Conservation (phyloP, 2,888 invertebrate species). For the Cotesia congregata region DNA sequence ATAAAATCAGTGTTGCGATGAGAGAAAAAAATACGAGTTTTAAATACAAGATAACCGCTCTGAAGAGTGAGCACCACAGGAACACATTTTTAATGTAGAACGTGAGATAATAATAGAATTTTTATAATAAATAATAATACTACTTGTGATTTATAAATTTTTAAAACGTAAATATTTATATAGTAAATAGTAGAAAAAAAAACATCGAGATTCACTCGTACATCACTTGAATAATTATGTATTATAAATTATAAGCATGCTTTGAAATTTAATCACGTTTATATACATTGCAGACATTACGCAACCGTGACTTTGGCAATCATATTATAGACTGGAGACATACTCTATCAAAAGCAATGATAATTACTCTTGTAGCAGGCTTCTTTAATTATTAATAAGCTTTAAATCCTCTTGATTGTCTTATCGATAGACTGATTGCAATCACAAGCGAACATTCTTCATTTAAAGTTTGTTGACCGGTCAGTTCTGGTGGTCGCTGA, state of each 20-base stretch:
- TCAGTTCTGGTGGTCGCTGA: slow-evolving; percentile 16
- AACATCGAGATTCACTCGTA: slow-evolving; percentile 11
- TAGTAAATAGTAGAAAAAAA: neutral
- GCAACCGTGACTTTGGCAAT: slow-evolving; percentile 22
- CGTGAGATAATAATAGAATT: slow-evolving; percentile 2
- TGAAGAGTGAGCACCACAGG: neutral
- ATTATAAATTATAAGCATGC: slow-evolving; percentile 24
- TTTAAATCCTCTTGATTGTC: neutral
- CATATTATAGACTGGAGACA: neutral
- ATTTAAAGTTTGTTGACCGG: neutral
- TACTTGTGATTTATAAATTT: neutral
- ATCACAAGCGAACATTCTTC: neutral
- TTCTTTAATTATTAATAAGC: neutral
- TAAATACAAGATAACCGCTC: neutral
- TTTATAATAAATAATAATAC: neutral
- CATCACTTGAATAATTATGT: slow-evolving; percentile 21
- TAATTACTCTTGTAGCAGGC: neutral
- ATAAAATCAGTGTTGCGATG: neutral
- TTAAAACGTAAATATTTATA: slow-evolving; percentile 3
- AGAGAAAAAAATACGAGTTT: neutral
- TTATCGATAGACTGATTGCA: neutral
- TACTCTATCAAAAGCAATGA: neutral
- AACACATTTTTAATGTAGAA: neutral
- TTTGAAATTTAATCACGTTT: slow-evolving; percentile 24
- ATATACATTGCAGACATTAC: slow-evolving; percentile 26